These are phyloP conservation scores for Brevimyrus niger DNA, from an alignment of 2,113 vertebrate species.

Conservation along the genomic window DNA sequence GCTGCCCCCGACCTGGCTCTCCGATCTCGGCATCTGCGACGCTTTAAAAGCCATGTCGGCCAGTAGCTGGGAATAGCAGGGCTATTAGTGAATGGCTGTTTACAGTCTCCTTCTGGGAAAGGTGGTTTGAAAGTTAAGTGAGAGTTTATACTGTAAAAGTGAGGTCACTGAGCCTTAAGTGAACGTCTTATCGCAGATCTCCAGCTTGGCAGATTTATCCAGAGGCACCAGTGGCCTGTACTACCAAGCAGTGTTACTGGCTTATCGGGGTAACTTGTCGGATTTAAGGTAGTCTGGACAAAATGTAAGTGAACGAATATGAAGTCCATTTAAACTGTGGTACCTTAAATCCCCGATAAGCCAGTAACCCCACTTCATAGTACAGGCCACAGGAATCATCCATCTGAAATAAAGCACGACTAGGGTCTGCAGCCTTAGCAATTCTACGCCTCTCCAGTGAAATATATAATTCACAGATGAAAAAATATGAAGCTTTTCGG, in stretches of 20 bases:
- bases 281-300: no score
- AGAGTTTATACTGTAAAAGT: background rate
- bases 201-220: background rate
- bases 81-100: background rate
- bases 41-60: background rate
- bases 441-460: background rate
- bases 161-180: background rate
- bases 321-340: no score
- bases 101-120: background rate
- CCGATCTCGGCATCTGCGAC: background rate
- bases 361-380: no score
- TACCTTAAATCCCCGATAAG: no score
- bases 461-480: background rate
- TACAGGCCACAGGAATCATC: background rate
- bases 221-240: background rate
- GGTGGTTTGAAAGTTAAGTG: background rate
- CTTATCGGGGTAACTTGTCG: no score
- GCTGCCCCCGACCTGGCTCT: background rate
- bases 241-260: no score
- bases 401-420: background rate
- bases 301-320: no score
- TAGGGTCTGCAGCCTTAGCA: background rate
- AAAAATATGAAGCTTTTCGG: background rate
- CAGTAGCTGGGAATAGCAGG: background rate
- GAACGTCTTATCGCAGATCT: background rate